phyloP scores from a whole-genome alignment of 2,113 vertebrate species.

The Corydoras maculifer region DNA sequence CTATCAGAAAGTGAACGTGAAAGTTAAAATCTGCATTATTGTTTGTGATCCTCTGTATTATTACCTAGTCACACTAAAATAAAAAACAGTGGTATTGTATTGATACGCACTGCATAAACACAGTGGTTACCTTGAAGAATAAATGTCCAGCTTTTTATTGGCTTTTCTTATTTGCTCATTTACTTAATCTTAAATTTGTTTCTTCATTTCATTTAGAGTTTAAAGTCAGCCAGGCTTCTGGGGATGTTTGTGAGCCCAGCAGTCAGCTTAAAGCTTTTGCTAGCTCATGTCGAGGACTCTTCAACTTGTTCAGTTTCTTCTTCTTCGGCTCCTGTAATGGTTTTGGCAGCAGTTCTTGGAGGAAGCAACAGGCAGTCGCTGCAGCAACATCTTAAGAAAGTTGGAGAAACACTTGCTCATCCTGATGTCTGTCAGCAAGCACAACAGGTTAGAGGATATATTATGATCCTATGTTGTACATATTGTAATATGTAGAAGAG shows the following conservation, averaged over 20 bases:
- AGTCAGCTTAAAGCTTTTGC: conserved; percentile 77
- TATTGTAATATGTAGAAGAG: too few species aligned
- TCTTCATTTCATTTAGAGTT: conserved; percentile 59
- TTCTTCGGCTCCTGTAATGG: conserved; percentile 69
- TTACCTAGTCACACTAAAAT: too few species aligned
- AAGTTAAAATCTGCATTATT: too few species aligned
- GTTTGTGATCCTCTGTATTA: too few species aligned
- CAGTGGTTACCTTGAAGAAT: too few species aligned
- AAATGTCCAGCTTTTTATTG: too few species aligned
- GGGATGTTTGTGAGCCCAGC: conserved; percentile 81
- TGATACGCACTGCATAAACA: too few species aligned
- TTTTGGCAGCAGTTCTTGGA: conserved; percentile 70
- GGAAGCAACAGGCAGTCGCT: conserved; percentile 72
- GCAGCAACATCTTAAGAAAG: conserved; percentile 65
- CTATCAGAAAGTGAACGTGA: too few species aligned
- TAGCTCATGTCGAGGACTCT: conserved; percentile 61
- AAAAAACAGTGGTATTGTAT: neutral
- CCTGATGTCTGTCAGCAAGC: conserved; percentile 70
- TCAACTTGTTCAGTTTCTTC: conserved; percentile 60
- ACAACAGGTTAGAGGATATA: conserved; percentile 71
- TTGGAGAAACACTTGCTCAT: conserved; percentile 62
- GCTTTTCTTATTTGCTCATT: neutral
- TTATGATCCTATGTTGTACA: neutral
- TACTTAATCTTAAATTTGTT: neutral
- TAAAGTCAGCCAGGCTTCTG: conserved; percentile 74